Conservation (phyloP, 2,113 vertebrate species). For the Austrofundulus limnaeus region DNA sequence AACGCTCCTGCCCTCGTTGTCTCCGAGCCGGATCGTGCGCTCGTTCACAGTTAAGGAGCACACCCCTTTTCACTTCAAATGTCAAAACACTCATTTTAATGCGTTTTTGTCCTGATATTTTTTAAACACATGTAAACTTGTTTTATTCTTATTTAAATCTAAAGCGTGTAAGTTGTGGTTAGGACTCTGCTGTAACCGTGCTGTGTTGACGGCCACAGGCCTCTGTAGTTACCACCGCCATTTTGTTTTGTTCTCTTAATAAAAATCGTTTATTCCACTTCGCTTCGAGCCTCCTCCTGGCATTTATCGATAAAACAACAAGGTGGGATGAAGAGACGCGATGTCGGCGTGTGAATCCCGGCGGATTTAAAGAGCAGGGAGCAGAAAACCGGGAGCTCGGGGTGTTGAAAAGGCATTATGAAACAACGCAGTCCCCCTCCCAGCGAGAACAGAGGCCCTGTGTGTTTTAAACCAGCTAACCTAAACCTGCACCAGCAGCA, state of each 20-base stretch:
- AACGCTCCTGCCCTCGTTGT: no score
- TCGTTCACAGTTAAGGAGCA: neutral
- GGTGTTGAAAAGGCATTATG: constrained; percentile 64
- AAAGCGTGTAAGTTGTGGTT: neutral
- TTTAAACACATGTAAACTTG: neutral
- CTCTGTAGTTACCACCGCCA: constrained; percentile 70
- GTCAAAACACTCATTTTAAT: neutral
- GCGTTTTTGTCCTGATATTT: neutral
- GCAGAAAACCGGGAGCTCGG: constrained; percentile 17
- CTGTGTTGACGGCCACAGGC: constrained; percentile 56
- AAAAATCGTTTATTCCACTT: constrained; percentile 50
- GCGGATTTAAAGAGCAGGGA: neutral
- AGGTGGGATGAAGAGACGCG: no score
- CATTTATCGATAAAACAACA: no score
- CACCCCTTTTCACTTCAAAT: neutral
- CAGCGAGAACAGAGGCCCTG: constrained; percentile 63
- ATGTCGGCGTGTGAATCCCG: neutral
- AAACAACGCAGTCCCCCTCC: constrained; percentile 71
- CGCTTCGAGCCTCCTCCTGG: neutral
- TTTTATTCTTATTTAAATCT: neutral
- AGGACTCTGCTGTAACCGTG: constrained; percentile 3
- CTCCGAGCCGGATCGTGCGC: neutral
- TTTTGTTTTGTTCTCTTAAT: constrained; percentile 82
- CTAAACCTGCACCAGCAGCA: constrained; percentile 7
- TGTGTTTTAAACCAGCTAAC: constrained; percentile 36